Evolutionary conservation across 2,888 invertebrate species (phyloP).

Genomic region (Emesis russula): DNA sequence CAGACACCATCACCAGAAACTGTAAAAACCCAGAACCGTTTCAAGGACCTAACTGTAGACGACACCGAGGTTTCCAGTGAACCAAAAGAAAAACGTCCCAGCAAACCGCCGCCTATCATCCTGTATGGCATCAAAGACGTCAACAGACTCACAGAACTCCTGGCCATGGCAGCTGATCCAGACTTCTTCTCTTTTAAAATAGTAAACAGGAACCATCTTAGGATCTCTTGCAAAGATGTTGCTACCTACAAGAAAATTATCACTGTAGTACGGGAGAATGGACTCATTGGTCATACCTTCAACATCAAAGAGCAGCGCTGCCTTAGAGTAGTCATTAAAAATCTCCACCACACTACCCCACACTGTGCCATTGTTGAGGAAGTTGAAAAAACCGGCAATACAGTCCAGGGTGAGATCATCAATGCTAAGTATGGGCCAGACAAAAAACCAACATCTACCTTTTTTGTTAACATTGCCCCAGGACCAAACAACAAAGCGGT

Average conservation of each 20-base stretch:
- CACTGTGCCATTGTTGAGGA: background rate
- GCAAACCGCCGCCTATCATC: background rate
- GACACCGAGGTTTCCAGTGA: too few relatives aligned
- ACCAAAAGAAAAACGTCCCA: background rate
- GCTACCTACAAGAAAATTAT: slow-evolving; percentile 69
- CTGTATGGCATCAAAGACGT: slow-evolving; percentile 36
- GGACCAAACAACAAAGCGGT: slow-evolving; percentile 64
- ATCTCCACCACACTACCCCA: background rate
- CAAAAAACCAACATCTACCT: slow-evolving; percentile 78
- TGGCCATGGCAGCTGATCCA: too few relatives aligned
- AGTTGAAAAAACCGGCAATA: slow-evolving; percentile 9
- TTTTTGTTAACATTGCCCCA: slow-evolving; percentile 78
- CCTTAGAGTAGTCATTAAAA: slow-evolving; percentile 2
- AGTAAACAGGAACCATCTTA: slow-evolving; percentile 62
- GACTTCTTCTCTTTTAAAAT: slow-evolving; percentile 8
- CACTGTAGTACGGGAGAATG: slow-evolving; percentile 33
- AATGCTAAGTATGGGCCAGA: slow-evolving; percentile 70
- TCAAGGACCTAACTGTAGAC: too few relatives aligned
- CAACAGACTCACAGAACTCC: too few relatives aligned
- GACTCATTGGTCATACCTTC: too few relatives aligned
- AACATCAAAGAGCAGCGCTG: too few relatives aligned
- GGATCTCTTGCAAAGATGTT: slow-evolving; percentile 8
- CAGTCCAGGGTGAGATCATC: slow-evolving; percentile 58
- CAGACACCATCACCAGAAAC: slow-evolving; percentile 23
- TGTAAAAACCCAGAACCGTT: too few relatives aligned